phyloP scores from a whole-genome alignment of 2,113 vertebrate species.

The Leptocoma aspasia region DNA sequence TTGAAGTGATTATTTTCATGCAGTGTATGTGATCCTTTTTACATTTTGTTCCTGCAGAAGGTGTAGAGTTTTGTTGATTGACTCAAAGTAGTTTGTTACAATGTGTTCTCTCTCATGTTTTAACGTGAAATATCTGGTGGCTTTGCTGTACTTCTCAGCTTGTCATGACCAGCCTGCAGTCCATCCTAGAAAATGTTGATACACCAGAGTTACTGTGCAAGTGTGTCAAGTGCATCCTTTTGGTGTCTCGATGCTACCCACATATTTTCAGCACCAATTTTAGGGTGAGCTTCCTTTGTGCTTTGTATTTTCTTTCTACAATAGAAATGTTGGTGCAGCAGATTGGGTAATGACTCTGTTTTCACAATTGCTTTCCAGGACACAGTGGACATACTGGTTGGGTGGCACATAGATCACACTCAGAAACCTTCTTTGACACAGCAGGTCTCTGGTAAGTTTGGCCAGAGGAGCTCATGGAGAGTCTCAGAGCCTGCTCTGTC shows the following conservation, averaged over 20 bases:
- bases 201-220: slow-evolving; percentile 97
- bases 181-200: slow-evolving; percentile 96
- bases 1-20: neutral
- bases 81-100: neutral
- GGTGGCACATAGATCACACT: slow-evolving; percentile 99
- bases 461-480: neutral
- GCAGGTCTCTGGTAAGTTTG: slow-evolving; percentile 91
- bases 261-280: slow-evolving; percentile 99
- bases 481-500: neutral
- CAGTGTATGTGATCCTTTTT: neutral
- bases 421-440: slow-evolving; percentile 91
- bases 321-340: neutral
- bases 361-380: slow-evolving; percentile 75
- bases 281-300: slow-evolving; percentile 77
- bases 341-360: neutral
- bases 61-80: neutral
- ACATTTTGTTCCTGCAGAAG: neutral
- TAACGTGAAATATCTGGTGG: neutral
- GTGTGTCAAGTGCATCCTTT: slow-evolving; percentile 94
- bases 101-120: neutral
- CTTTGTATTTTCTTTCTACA: neutral
- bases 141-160: slow-evolving; percentile 75
- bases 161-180: slow-evolving; percentile 97
- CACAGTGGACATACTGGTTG: slow-evolving; percentile 97
- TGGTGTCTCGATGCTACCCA: slow-evolving; percentile 94